Evolutionary conservation across 2,113 vertebrate genomes (phyloP), one percentile per base, ranked within the genome.

Genomic region (Alexandromys fortis): DNA sequence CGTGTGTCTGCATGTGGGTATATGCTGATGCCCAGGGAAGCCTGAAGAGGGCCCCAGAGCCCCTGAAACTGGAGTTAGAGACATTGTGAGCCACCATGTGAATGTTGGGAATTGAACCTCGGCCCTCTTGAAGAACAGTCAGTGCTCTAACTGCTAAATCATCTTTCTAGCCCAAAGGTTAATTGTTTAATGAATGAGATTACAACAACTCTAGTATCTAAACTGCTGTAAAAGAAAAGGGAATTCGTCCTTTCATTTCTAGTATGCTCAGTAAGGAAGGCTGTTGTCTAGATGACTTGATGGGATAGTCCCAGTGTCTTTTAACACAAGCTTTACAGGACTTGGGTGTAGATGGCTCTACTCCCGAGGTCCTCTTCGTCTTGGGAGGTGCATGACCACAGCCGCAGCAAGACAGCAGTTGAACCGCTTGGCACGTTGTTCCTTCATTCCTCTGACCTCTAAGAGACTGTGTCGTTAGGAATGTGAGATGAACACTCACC

Each of bases 381-480:
- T 79, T 0, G 19, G 3, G 12, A 61, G 76, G 16, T 55, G 47
- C 38, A 2, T 38, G 38, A 28, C 81, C 49, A 70, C 76, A 87
- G 91, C 92, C 81, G 24, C 78, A 47, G 72, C 0, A 4, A 75
- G 73, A 52, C 47, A 58, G 1, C 68, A 2, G 55, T 45, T 55
- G 83, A 93, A 52, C 68, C 22, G 82, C 89, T 85, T 63, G 16
- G 42, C 38, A 92, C 19, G 19, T 58, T 30, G 78, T 90, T 81
- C 81, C 91, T 93, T 88, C 91, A 86, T 96, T 95, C 91, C 81
- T 89, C 24, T 49, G 72, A 83, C 91, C 92, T 94, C 85, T 17
- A 33, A 33, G 90, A 77, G 81, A 89, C 81, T 0, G 0, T 17
- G 58, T 86, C 89, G 47, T 86, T 45, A 86, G 96, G 93, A 94